These are phyloP conservation scores for Remorina albescens DNA, from an alignment of 2,797 vertebrate genomes.

Conservation along the genomic window DNA sequence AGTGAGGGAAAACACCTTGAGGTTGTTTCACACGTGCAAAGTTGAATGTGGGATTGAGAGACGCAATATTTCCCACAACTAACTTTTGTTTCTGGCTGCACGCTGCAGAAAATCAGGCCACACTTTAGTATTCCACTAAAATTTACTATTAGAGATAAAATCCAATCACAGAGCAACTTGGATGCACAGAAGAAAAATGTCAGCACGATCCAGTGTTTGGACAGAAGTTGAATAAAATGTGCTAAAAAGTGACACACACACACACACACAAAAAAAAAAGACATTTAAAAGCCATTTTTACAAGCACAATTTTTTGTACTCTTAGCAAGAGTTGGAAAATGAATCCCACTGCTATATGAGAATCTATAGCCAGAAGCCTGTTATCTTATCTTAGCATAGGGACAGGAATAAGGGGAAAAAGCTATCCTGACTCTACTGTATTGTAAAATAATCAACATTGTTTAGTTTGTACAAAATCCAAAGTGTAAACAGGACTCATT, in stretches of 20 bases:
- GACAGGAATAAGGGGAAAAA: neutral
- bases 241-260: too few relatives aligned
- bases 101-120: slow-evolving; percentile 32
- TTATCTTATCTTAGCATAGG: neutral
- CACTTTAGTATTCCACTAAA: slow-evolving; percentile 12
- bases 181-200: slow-evolving; percentile 2
- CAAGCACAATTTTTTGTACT: neutral
- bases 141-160: slow-evolving; percentile 20
- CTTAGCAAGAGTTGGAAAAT: neutral
- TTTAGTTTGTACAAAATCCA: neutral
- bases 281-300: too few relatives aligned
- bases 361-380: neutral
- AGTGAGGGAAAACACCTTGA: slow-evolving; percentile 56
- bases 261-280: too few relatives aligned
- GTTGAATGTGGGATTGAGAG: slow-evolving; percentile 41
- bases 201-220: neutral
- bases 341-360: neutral
- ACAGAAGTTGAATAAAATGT: neutral
- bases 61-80: slow-evolving; percentile 58
- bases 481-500: neutral
- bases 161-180: slow-evolving; percentile 12
- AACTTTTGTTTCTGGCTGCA: slow-evolving; percentile 43
- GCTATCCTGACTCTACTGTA: neutral
- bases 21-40: slow-evolving; percentile 67
- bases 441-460: neutral